Evolutionary conservation across 1,140 invertebrate genomes (phyloP).

Genomic region (Drosophila funebris): DNA sequence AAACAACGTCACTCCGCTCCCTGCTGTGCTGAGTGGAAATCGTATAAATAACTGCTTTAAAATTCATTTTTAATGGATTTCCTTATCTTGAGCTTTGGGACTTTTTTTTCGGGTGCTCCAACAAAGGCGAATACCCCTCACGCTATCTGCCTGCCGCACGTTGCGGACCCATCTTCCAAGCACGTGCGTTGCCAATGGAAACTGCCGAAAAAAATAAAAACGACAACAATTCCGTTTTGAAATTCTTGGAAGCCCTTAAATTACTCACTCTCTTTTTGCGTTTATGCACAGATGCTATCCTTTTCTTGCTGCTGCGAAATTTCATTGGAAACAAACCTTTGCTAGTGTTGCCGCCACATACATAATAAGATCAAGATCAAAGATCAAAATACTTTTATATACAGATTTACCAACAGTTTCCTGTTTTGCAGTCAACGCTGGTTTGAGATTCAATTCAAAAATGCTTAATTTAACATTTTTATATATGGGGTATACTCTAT

Average conservation of each 20-base stretch:
- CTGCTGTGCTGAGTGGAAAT: constrained; percentile 28
- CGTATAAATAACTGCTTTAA: constrained; percentile 67
- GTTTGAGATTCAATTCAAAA: constrained; percentile 49
- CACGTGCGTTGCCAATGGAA: constrained; percentile 26
- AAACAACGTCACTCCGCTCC: constrained; percentile 4
- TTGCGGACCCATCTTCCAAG: background rate
- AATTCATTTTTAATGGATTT: constrained; percentile 70
- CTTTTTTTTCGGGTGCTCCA: constrained; percentile 9
- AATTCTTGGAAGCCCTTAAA: constrained; percentile 20
- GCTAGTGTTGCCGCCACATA: background rate
- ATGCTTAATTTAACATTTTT: constrained; percentile 38
- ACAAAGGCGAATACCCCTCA: constrained; percentile 12
- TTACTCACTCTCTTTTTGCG: background rate
- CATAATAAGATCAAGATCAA: background rate
- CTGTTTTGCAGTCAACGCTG: background rate
- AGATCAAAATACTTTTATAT: background rate
- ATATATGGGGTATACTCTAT: constrained; percentile 19
- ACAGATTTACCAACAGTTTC: too few species aligned
- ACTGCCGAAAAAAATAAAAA: constrained; percentile 3
- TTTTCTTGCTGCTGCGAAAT: background rate
- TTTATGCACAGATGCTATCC: constrained; percentile 1
- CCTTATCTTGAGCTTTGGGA: constrained; percentile 48
- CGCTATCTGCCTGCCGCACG: constrained; percentile 10
- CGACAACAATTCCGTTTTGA: constrained; percentile 8
- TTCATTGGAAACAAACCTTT: background rate